A percentile compares a stretch with the other conserved stretches of the same genome.
These are phyloP conservation scores for Sternarchorhynchus goeldii DNA, from an alignment of 2,797 vertebrate species.

Conservation along the genomic window DNA sequence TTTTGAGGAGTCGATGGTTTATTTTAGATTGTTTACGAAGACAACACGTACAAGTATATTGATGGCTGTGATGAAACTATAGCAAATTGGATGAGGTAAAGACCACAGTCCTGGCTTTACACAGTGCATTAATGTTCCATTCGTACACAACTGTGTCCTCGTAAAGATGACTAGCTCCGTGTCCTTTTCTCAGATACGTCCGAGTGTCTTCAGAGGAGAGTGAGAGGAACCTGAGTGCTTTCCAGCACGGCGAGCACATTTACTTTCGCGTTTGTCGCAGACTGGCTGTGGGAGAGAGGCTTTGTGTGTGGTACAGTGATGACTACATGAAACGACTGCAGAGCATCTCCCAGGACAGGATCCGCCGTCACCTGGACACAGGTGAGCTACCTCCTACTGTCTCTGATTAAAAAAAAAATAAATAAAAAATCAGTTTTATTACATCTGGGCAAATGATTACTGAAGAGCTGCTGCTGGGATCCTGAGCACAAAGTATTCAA, in stretches of 20 bases:
- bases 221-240: constrained; percentile 90
- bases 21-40: constrained; percentile 84
- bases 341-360: constrained; percentile 85
- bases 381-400: constrained; percentile 73
- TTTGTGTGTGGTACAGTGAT: constrained; percentile 93
- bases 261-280: constrained; percentile 87
- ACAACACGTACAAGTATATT: constrained; percentile 88
- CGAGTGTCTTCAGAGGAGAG: constrained; percentile 85
- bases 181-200: constrained; percentile 81
- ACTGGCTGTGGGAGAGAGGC: constrained; percentile 81
- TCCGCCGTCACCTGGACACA: constrained; percentile 81
- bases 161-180: not conserved
- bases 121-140: not conserved
- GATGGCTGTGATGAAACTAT: constrained; percentile 90
- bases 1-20: not conserved
- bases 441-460: not conserved
- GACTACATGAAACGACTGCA: constrained; percentile 90
- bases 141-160: not conserved
- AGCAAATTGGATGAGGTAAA: constrained; percentile 98
- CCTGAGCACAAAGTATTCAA: not conserved
- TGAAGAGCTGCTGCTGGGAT: not conserved
- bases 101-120: not conserved
- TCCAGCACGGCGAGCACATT: constrained; percentile 86
- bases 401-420: not conserved
- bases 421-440: not conserved